A percentile compares a stretch with the other conserved stretches of the same genome.
phyloP scores from a whole-genome alignment of 2,113 vertebrate species.

The Nycticorax nycticorax region DNA sequence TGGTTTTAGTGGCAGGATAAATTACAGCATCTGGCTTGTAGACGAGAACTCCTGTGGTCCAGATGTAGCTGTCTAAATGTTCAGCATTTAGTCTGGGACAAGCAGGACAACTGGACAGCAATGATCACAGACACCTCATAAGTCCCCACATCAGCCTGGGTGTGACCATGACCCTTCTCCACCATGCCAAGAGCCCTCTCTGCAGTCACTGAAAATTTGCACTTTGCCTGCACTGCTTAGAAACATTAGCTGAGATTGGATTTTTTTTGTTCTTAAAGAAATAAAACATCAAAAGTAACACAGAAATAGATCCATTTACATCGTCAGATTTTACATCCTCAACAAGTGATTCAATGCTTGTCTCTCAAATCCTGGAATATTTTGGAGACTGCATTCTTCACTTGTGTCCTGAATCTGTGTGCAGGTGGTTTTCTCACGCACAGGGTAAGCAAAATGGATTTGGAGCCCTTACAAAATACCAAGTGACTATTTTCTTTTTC shows the following conservation, averaged over 20 bases:
- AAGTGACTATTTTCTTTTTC: slow-evolving; percentile 1
- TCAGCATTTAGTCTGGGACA: not conserved
- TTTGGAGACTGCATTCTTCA: not conserved
- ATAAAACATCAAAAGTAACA: not conserved
- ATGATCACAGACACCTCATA: not conserved
- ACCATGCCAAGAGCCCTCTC: not conserved
- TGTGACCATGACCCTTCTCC: not conserved
- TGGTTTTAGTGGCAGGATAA: not conserved
- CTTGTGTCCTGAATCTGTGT: not conserved
- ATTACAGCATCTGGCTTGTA: not conserved
- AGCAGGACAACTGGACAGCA: not conserved
- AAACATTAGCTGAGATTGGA: not conserved
- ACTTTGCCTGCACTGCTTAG: not conserved
- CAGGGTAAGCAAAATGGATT: not conserved
- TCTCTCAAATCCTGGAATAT: not conserved
- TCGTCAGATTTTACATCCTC: not conserved
- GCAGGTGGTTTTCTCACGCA: slow-evolving; percentile 1
- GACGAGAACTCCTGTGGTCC: not conserved
- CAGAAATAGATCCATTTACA: not conserved
- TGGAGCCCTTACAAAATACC: not conserved
- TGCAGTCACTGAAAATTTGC: not conserved
- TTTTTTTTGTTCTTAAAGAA: not conserved
- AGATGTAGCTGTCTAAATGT: not conserved
- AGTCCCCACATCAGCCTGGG: not conserved
- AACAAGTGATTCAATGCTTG: not conserved